Conservation (phyloP, 2,888 invertebrate genomes). For the Noctua fimbriata region DNA sequence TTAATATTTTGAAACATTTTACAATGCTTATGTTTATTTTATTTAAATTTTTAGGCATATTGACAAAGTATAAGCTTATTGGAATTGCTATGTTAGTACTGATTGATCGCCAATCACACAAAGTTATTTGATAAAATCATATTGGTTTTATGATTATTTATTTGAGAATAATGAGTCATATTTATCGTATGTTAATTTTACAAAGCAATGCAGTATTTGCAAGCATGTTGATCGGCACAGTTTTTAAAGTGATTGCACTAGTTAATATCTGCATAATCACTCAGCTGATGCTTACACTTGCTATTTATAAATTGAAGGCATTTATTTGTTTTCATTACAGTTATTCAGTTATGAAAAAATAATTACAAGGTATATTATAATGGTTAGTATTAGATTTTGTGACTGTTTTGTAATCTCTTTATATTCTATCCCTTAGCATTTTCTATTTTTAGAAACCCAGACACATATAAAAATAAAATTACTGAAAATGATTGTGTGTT, state of each 20-base stretch:
- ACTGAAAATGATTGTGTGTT: slow-evolving; percentile 69
- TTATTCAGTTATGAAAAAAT: slow-evolving; percentile 62
- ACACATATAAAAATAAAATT: slow-evolving; percentile 81
- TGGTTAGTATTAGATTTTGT: slow-evolving; percentile 79
- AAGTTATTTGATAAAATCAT: slow-evolving; percentile 62
- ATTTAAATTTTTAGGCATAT: slow-evolving; percentile 57
- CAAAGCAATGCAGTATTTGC: slow-evolving; percentile 68
- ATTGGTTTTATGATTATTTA: slow-evolving; percentile 61
- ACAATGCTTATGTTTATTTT: slow-evolving; percentile 68
- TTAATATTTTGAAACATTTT: slow-evolving; percentile 76
- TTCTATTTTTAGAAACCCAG: slow-evolving; percentile 88
- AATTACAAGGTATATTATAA: slow-evolving; percentile 66
- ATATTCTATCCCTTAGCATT: slow-evolving; percentile 86
- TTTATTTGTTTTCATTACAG: slow-evolving; percentile 56
- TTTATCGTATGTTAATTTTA: slow-evolving; percentile 54
- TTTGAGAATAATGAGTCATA: slow-evolving; percentile 47
- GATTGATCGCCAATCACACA: slow-evolving; percentile 43
- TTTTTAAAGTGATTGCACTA: slow-evolving; percentile 73
- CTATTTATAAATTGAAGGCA: slow-evolving; percentile 55
- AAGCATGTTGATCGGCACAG: slow-evolving; percentile 67
- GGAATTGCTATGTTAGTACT: slow-evolving; percentile 68
- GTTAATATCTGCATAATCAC: slow-evolving; percentile 76
- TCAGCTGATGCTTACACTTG: slow-evolving; percentile 69
- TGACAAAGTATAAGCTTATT: slow-evolving; percentile 64
- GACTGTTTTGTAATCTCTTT: slow-evolving; percentile 85